These are phyloP conservation scores for Menidia menidia DNA, from an alignment of 2,797 vertebrate genomes.

Conservation along the genomic window DNA sequence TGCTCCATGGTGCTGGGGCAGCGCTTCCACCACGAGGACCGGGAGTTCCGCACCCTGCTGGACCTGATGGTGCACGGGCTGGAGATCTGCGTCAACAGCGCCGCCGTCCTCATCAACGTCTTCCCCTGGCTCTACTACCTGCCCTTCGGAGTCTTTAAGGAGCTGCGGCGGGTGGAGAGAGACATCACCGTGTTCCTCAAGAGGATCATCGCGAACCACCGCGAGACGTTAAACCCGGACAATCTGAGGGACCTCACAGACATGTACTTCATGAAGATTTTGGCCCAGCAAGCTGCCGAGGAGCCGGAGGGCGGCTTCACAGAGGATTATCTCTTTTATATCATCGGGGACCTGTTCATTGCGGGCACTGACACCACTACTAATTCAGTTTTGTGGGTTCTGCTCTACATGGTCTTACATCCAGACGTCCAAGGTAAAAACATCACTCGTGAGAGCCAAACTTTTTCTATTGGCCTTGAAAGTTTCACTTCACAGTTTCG, in stretches of 20 bases:
- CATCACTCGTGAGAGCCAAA: constrained; percentile 1
- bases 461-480: background rate
- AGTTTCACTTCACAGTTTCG: background rate
- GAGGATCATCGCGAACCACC: constrained; percentile 88
- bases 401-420: constrained; percentile 91
- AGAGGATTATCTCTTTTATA: constrained; percentile 94
- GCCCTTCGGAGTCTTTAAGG: constrained; percentile 90
- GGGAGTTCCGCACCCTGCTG: constrained; percentile 87
- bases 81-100: constrained; percentile 87
- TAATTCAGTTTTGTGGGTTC: constrained; percentile 92
- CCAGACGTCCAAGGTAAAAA: constrained; percentile 90
- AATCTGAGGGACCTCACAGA: constrained; percentile 93
- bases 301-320: constrained; percentile 86
- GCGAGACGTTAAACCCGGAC: constrained; percentile 82
- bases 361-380: constrained; percentile 97
- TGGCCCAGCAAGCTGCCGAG: constrained; percentile 66
- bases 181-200: constrained; percentile 92
- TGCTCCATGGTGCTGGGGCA: constrained; percentile 91
- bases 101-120: constrained; percentile 89
- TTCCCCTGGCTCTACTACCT: constrained; percentile 90
- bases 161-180: constrained; percentile 87
- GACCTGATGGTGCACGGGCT: constrained; percentile 87
- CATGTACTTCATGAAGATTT: constrained; percentile 91
- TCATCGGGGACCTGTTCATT: constrained; percentile 94
- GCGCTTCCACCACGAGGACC: constrained; percentile 89